Evolutionary conservation across 1,140 invertebrate genomes (phyloP).

Genomic region (Conus ventricosus): DNA sequence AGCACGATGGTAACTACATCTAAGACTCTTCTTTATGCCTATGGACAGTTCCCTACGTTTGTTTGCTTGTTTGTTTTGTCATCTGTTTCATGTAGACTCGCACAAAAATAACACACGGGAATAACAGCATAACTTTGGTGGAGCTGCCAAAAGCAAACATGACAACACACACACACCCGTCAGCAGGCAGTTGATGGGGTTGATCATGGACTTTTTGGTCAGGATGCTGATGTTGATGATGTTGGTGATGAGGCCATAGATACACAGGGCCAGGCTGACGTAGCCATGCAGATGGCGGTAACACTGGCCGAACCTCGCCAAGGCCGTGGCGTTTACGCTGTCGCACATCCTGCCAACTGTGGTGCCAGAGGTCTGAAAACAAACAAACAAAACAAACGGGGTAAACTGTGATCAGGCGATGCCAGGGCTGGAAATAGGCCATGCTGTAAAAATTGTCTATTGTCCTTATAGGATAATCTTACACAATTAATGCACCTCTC

Average conservation of each 20-base stretch:
- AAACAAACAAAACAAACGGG: not conserved
- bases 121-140: no score
- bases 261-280: constrained; percentile 84
- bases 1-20: no score
- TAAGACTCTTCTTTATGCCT: no score
- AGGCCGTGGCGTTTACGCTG: not conserved
- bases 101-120: no score
- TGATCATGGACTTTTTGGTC: constrained; percentile 87
- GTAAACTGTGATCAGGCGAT: not conserved
- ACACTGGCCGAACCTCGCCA: constrained; percentile 32
- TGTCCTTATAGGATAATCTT: not conserved
- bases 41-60: no score
- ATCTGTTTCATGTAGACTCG: no score
- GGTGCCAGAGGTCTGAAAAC: not conserved
- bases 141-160: not conserved
- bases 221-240: constrained; percentile 91
- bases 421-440: not conserved
- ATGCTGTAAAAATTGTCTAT: not conserved
- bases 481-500: not conserved
- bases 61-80: no score
- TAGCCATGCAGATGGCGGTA: constrained; percentile 81
- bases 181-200: constrained; percentile 89
- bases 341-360: not conserved
- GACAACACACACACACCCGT: constrained; percentile 74
- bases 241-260: constrained; percentile 92